Evolutionary conservation across 2,113 vertebrate species (phyloP), one percentile per base, ranked within the genome.

Genomic region (Atherinomorus stipes): DNA sequence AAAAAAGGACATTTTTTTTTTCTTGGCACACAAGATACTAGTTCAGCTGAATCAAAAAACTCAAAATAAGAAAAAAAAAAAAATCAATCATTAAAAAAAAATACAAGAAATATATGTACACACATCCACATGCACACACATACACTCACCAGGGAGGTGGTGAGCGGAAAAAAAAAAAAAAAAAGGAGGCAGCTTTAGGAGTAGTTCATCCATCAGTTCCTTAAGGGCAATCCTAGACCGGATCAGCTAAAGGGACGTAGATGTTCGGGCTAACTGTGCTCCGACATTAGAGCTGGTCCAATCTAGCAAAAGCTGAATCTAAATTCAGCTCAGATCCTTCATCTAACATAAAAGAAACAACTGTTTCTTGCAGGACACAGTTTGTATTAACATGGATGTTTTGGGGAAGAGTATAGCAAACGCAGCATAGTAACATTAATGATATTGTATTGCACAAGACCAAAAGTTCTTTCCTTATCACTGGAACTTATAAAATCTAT

Each of bases 361-460:
- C 4, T 1, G 1, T 12, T 21, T 52, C 4, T 57, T 8, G 19
- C 2, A 34, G 51, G 59, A 71, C 11, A 54, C 19, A 59, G 61
- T 23, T 66, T 23, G 40, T 57, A 64, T 72, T 26, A 31, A n/a
- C 31, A 23, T 51, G 44, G 71, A 71, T 62, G 59, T 61, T 69
- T 44, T 45, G 38, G 67, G 65, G 69, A 47, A 64, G 64, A 56
- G 34, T n/a, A 28, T 15, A 61, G 62, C 50, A 60, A 77, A 84
- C 22, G 81, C 67, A 74, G 40, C n/a, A 16, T 18, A 50, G 57
- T 59, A 62, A 37, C 63, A 61, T 66, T 57, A 26, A 58, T 72
- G 57, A 69, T 50, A 28, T 52, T 79, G 21, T 88, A 90, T 89
- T 90, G 84, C 87, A 89, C 78, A 54, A 22, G 37, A 84, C 58